Base-by-base conservation (phyloP, 1,140 invertebrate species). In the Apis cerana region DNA sequence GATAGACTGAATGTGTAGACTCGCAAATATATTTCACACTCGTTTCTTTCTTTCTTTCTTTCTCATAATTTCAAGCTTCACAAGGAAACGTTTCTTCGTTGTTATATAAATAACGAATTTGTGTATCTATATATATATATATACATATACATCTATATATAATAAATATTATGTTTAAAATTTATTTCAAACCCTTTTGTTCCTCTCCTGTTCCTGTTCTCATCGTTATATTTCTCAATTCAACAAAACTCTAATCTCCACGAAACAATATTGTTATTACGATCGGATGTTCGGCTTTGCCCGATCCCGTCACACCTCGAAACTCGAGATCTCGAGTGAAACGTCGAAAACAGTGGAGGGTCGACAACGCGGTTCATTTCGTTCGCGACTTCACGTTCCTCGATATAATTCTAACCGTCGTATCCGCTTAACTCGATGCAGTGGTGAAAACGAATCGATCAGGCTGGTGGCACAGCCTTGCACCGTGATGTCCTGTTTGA, bases 401-500 rank as follows among this genome's bases (percentile, higher is more conserved):
- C 33, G 33, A 33, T 33, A 33, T 33, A 48, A 61, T 8, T 43
- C 43, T 79, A 79, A 83, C 81, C 85, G 52, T 33, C 64, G 33
- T 58, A 4, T 9, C 23, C n/a, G 59, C 27, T 33, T 27, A 27
- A 21, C 9, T 81, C 62, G 17, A 74, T 17, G 62, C 48, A 43
- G 33, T 68, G 78, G 59, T 58, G 79, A 43, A 62, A 71, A 27
- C 59, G 71, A 86, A 65, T 79, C 58, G 21, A 65, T 27, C 77
- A 56, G 82, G 64, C 74, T 67, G 85, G n/a, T 65, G 69, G 33
- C 43, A n/a, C 65, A 33, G 79, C n/a, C 23, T 62, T 13, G 5
- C 50, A 11, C 50, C 61, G 85, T 78, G 61, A 93, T 93, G 92
- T 89, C 91, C 85, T 93, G 93, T 85, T 75, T 92, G 59, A 83